A percentile compares a stretch with the other conserved stretches of the same genome.
Conservation (phyloP, 2,888 invertebrate species). For the Stegana nigrithorax region DNA sequence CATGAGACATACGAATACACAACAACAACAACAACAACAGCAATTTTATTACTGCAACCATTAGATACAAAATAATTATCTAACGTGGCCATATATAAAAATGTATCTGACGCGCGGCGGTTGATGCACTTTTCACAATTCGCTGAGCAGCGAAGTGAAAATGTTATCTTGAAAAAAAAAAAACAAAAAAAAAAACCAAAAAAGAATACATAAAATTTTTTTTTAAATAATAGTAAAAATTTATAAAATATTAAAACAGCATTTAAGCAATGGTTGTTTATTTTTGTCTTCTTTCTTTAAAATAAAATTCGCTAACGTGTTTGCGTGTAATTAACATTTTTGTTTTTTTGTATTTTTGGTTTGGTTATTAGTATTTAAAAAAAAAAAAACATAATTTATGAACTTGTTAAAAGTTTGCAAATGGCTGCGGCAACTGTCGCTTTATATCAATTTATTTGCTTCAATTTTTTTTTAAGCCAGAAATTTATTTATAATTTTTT, state of each 20-base stretch:
- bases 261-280: too few species aligned
- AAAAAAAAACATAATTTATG: neutral
- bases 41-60: slow-evolving; percentile 29
- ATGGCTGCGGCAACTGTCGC: neutral
- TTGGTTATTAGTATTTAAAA: too few species aligned
- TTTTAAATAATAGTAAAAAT: too few species aligned
- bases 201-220: slow-evolving; percentile 27
- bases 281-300: too few species aligned
- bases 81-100: slow-evolving; percentile 25
- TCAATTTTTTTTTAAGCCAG: too few species aligned
- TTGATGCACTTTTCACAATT: slow-evolving; percentile 65
- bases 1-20: slow-evolving; percentile 2
- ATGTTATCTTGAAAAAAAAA: slow-evolving; percentile 40
- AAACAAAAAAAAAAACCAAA: slow-evolving; percentile 6
- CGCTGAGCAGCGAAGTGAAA: slow-evolving; percentile 58
- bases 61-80: slow-evolving; percentile 26
- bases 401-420: slow-evolving; percentile 3
- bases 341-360: too few species aligned
- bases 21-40: slow-evolving; percentile 12
- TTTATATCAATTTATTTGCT: too few species aligned
- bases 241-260: too few species aligned
- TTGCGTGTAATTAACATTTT: slow-evolving; percentile 30
- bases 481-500: too few species aligned
- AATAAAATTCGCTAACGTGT: slow-evolving; percentile 24
- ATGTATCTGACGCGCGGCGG: slow-evolving; percentile 57